A percentile compares a stretch with the other conserved stretches of the same genome.
These are phyloP conservation scores for Marisa cornuarietis DNA, from an alignment of 1,140 invertebrate genomes.

Conservation along the genomic window DNA sequence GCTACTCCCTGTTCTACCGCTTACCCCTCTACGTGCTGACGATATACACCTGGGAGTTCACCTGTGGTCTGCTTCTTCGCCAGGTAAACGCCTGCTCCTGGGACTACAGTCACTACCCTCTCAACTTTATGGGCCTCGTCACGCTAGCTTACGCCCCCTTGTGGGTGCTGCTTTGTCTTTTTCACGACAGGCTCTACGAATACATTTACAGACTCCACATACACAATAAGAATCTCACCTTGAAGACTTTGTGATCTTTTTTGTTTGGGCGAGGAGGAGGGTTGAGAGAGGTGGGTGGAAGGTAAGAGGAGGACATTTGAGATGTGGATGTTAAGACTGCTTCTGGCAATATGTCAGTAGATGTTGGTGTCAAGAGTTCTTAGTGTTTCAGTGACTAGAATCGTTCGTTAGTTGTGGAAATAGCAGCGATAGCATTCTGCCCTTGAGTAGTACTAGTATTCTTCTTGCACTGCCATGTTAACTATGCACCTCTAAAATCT, in stretches of 20 bases:
- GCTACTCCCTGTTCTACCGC: conserved; percentile 41
- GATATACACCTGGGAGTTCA: conserved; percentile 68
- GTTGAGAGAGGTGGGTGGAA: no score
- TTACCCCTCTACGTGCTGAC: conserved; percentile 64
- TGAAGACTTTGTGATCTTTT: background rate
- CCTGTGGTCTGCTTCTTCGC: conserved; percentile 60
- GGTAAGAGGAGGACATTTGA: no score
- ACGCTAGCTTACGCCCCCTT: conserved; percentile 69
- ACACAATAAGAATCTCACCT: conserved; percentile 9
- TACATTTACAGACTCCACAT: conserved; percentile 46
- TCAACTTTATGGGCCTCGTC: conserved; percentile 66
- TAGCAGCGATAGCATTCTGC: no score
- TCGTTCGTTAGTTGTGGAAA: no score
- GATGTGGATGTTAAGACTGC: no score
- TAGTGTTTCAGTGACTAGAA: no score
- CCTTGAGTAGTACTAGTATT: no score
- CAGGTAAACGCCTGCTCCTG: conserved; percentile 69
- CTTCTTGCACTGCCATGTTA: no score
- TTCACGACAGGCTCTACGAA: conserved; percentile 45
- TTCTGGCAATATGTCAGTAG: no score
- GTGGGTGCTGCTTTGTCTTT: conserved; percentile 58
- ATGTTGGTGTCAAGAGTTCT: no score
- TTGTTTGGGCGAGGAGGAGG: background rate
- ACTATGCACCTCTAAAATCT: no score
- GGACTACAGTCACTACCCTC: conserved; percentile 68